Percentiles rank a stretch among this genome's conserved stretches.
Conservation (phyloP, 1,140 invertebrate genomes). For the Lordiphosa collinella region DNA sequence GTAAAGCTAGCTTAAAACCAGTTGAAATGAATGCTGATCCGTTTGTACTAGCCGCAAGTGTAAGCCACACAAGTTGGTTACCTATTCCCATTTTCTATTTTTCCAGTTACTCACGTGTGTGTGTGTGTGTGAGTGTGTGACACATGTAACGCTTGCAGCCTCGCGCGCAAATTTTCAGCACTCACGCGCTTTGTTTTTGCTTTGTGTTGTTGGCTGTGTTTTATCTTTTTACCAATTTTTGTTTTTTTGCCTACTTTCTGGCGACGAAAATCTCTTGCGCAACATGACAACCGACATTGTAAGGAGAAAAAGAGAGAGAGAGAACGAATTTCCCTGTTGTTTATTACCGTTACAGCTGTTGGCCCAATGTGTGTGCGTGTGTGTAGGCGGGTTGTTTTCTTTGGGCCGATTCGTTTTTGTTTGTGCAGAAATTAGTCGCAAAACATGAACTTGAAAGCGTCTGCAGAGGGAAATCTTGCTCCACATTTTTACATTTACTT, state of each 20-base stretch:
- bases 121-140: slow-evolving; percentile 19
- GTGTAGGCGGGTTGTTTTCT: slow-evolving; percentile 27
- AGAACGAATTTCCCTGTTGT: slow-evolving; percentile 41
- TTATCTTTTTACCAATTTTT: slow-evolving; percentile 14
- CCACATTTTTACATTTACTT: slow-evolving; percentile 17
- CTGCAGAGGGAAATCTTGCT: slow-evolving; percentile 26
- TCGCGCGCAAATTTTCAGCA: slow-evolving; percentile 29
- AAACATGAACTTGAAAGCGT: slow-evolving; percentile 54
- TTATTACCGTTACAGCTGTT: slow-evolving; percentile 70
- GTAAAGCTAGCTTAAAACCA: background rate
- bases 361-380: slow-evolving; percentile 15
- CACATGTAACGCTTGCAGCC: slow-evolving; percentile 48
- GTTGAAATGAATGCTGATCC: slow-evolving; percentile 3
- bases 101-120: slow-evolving; percentile 19
- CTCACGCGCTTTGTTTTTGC: slow-evolving; percentile 26
- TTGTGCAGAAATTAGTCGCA: slow-evolving; percentile 64
- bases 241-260: slow-evolving; percentile 31
- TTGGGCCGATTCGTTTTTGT: slow-evolving; percentile 30
- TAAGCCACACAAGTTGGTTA: slow-evolving; percentile 10
- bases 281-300: slow-evolving; percentile 21
- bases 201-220: background rate
- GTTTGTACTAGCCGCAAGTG: slow-evolving; percentile 9
- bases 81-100: slow-evolving; percentile 4
- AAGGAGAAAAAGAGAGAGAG: slow-evolving; percentile 8
- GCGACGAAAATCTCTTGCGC: slow-evolving; percentile 68